Evolutionary conservation across 2,888 invertebrate species (phyloP).

Genomic region (Creontiades dilutus): DNA sequence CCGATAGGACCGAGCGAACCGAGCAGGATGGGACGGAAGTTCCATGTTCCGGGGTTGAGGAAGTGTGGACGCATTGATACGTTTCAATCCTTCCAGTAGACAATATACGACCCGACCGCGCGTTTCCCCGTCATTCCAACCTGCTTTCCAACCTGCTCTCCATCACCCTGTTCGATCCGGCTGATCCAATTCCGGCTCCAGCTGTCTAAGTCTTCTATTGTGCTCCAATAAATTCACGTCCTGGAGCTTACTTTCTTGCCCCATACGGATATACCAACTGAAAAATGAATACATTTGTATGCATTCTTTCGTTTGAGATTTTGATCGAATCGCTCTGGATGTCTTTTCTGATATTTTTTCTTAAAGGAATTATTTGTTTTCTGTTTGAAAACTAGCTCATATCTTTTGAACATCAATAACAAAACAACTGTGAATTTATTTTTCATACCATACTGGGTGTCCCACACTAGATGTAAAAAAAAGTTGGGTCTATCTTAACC

Average conservation of each 20-base stretch:
- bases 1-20: slow-evolving; percentile 22
- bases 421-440: too few species aligned
- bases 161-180: slow-evolving; percentile 27
- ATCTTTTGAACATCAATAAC: too few species aligned
- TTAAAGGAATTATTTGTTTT: too few species aligned
- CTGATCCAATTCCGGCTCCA: slow-evolving; percentile 14
- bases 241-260: neutral
- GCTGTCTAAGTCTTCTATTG: slow-evolving; percentile 28
- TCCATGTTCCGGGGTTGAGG: slow-evolving; percentile 23
- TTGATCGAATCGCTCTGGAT: too few species aligned
- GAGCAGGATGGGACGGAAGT: neutral
- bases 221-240: slow-evolving; percentile 6
- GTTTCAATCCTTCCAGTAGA: slow-evolving; percentile 48
- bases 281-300: neutral
- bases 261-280: neutral
- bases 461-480: too few species aligned
- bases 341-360: too few species aligned
- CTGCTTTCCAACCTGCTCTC: slow-evolving; percentile 29
- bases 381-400: too few species aligned
- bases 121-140: slow-evolving; percentile 33
- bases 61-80: slow-evolving; percentile 53
- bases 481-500: too few species aligned
- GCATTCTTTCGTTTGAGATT: too few species aligned
- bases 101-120: slow-evolving; percentile 50
- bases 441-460: too few species aligned